Percentiles rank a stretch among this genome's conserved stretches.
Conservation (phyloP, 2,797 vertebrate species). For the Lacerta bilineata region DNA sequence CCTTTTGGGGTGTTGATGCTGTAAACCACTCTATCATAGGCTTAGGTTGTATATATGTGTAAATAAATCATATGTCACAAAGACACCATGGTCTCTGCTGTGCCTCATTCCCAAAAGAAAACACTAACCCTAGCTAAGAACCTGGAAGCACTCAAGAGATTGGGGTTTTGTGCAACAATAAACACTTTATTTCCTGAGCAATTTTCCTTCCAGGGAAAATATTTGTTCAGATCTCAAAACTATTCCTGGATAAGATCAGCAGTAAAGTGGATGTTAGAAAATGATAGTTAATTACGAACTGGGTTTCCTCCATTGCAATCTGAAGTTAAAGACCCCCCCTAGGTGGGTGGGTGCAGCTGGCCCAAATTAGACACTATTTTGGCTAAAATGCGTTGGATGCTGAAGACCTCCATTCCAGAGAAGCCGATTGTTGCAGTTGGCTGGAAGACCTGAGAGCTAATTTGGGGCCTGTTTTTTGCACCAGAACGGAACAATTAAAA, state of each 20-base stretch:
- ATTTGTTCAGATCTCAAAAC: constrained; percentile 55
- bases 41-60: too few species aligned
- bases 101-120: too few species aligned
- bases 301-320: not conserved
- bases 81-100: too few species aligned
- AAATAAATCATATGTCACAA: too few species aligned
- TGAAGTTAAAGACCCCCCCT: not conserved
- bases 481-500: not conserved
- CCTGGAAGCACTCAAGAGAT: too few species aligned
- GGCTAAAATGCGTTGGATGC: not conserved
- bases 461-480: not conserved
- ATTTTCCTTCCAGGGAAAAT: constrained; percentile 68
- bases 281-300: constrained; percentile 30
- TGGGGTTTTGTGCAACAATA: too few species aligned
- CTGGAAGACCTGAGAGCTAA: not conserved
- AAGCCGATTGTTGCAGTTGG: not conserved
- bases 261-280: constrained; percentile 23
- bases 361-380: constrained; percentile 4
- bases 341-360: constrained; percentile 13
- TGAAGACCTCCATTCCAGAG: too few species aligned
- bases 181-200: not conserved
- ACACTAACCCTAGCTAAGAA: too few species aligned
- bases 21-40: too few species aligned
- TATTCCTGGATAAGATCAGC: constrained; percentile 43
- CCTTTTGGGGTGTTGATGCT: too few species aligned